Conservation (phyloP, 2,797 vertebrate genomes). For the Momotus momota region DNA sequence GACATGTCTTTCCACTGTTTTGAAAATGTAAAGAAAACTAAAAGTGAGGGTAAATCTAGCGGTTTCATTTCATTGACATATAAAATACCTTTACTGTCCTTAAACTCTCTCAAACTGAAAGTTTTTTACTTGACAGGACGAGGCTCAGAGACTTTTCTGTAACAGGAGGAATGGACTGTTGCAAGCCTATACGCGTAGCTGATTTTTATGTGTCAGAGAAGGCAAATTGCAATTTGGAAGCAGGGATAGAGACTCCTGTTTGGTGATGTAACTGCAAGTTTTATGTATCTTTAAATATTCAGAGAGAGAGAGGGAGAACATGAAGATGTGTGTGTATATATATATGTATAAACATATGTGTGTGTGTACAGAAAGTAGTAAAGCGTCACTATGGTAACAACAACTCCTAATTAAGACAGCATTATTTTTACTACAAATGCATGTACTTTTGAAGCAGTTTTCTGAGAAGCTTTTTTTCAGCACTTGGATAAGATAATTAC, state of each 20-base stretch:
- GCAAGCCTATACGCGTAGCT: neutral
- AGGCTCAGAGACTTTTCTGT: accelerated
- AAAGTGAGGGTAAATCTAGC: neutral
- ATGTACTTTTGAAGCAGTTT: neutral
- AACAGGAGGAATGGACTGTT: neutral
- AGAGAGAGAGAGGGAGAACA: neutral
- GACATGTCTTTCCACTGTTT: neutral
- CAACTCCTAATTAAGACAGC: neutral
- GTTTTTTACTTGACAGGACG: neutral
- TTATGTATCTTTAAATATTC: neutral
- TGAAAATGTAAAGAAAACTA: neutral
- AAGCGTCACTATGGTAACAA: neutral
- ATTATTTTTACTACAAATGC: neutral
- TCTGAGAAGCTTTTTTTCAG: neutral
- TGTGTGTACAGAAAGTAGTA: neutral
- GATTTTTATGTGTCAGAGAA: neutral
- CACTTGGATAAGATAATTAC: neutral
- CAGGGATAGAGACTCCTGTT: neutral
- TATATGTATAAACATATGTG: accelerated
- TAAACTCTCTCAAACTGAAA: neutral
- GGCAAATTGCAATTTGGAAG: neutral
- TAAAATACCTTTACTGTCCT: neutral
- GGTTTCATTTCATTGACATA: neutral
- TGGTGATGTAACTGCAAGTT: neutral
- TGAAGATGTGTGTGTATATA: accelerated